phyloP scores from a whole-genome alignment of 2,888 invertebrate species.

The Drosophila neutralis region DNA sequence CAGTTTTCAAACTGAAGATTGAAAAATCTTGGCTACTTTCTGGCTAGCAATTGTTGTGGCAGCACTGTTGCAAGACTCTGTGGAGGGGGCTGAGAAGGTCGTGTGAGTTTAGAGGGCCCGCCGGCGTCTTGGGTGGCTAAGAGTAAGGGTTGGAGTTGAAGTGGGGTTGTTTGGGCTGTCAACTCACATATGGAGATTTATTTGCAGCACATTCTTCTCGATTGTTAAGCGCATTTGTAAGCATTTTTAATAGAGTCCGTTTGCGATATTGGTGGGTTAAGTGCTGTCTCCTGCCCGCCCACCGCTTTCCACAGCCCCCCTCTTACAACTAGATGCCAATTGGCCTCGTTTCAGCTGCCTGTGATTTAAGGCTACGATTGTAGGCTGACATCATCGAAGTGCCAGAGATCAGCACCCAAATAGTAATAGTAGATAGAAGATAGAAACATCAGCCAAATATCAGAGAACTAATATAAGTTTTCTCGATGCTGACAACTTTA shows the following conservation, averaged over 20 bases:
- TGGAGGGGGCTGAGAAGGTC: background rate
- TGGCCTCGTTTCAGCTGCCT: conserved; percentile 42
- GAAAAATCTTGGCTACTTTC: conserved; percentile 6
- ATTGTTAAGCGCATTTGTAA: conserved; percentile 76
- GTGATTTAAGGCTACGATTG: conserved; percentile 50
- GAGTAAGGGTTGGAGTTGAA: background rate
- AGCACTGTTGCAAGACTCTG: conserved; percentile 19
- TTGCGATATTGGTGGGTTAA: conserved; percentile 44
- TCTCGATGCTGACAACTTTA: conserved; percentile 40
- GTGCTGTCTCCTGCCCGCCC: conserved; percentile 21
- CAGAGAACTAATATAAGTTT: conserved; percentile 1
- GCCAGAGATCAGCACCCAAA: conserved; percentile 56
- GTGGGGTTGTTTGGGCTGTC: conserved; percentile 50
- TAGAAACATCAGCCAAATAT: conserved; percentile 16
- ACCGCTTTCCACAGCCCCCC: background rate
- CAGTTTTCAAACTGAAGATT: too few species aligned
- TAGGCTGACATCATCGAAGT: conserved; percentile 55
- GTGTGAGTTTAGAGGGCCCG: background rate
- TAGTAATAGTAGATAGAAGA: background rate
- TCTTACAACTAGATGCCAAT: conserved; percentile 37
- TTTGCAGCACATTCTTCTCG: conserved; percentile 49
- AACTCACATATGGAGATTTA: conserved; percentile 77
- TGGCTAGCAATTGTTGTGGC: conserved; percentile 4
- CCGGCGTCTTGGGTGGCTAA: conserved; percentile 3
- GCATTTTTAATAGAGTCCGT: conserved; percentile 79